phyloP scores from a whole-genome alignment of 1,140 invertebrate species.

The Andrena cerasifolii region DNA sequence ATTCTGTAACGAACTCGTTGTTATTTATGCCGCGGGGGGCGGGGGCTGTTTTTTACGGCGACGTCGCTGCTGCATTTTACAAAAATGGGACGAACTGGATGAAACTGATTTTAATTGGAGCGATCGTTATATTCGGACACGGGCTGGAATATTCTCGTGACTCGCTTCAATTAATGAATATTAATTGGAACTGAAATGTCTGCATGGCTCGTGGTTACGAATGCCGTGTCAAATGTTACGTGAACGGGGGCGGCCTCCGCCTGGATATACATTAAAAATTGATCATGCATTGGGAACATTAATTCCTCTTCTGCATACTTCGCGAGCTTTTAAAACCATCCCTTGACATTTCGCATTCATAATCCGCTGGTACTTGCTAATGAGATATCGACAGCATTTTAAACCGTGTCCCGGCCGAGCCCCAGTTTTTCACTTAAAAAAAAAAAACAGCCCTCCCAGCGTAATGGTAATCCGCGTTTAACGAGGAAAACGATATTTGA shows the following conservation, averaged over 20 bases:
- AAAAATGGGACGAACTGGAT: neutral
- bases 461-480: slow-evolving; percentile 29
- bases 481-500: slow-evolving; percentile 19
- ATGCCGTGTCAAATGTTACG: neutral
- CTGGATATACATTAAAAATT: neutral
- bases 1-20: neutral
- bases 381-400: neutral
- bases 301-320: neutral
- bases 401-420: neutral
- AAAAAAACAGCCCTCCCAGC: neutral
- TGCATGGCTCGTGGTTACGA: neutral
- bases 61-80: neutral
- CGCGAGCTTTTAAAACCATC: neutral
- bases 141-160: neutral
- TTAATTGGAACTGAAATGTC: slow-evolving; percentile 11
- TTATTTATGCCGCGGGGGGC: no score
- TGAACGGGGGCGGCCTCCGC: neutral
- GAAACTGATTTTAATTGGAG: neutral
- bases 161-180: slow-evolving; percentile 24
- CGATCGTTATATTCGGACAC: slow-evolving; percentile 6
- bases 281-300: neutral
- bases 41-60: no score
- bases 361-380: neutral
- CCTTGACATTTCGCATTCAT: neutral
- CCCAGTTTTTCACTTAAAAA: no score